Evolutionary conservation across 2,888 invertebrate species (phyloP), one percentile per base, ranked within the genome.

Genomic region (Ormyrus nitidulus): DNA sequence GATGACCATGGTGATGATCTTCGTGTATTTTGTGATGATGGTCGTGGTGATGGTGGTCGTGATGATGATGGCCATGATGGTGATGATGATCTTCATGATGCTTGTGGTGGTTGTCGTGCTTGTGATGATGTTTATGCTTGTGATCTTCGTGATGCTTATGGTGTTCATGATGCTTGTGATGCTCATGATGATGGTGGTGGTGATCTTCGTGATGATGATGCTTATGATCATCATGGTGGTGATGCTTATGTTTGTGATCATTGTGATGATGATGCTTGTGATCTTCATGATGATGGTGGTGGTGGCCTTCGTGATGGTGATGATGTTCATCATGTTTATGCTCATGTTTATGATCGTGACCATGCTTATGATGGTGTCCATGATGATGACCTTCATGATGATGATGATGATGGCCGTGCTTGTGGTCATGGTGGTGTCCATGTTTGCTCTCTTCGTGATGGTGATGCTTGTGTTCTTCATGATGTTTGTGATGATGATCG

Each of bases 151-250:
- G 49, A 34, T 79, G 79, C 5, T 65, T 75, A 53, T 79, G 74
- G 10, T 59, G 46, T 48, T 79, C 53, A 6, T 74, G 62, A 69
- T 80, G 76, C 13, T 77, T 68, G 19, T 80, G 68, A 19, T 80
- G 66, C 44, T 80, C 61, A 34, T 68, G 73, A 54, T 80, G 70
- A 3, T 58, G 48, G 46, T 80, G 72, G 2, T 68, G 49, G n/a
- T 80, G 71, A 62, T 80, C 68, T 48, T 54, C 54, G 44, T 76
- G 76, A 51, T 80, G 76, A 19, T 49, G 58, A 68, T 80, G 77
- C 8, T 77, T 70, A 34, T 77, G 77, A 7, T 69, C 46, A 6
- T 73, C 61, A 65, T 77, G 49, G 11, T 80, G 73, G 9, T 74
- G 19, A 51, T 80, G 73, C 3, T 70, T 51, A 13, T 80, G 69